Evolutionary conservation across 2,888 invertebrate genomes (phyloP), one percentile per base, ranked within the genome.

Genomic region (Elegia similella): DNA sequence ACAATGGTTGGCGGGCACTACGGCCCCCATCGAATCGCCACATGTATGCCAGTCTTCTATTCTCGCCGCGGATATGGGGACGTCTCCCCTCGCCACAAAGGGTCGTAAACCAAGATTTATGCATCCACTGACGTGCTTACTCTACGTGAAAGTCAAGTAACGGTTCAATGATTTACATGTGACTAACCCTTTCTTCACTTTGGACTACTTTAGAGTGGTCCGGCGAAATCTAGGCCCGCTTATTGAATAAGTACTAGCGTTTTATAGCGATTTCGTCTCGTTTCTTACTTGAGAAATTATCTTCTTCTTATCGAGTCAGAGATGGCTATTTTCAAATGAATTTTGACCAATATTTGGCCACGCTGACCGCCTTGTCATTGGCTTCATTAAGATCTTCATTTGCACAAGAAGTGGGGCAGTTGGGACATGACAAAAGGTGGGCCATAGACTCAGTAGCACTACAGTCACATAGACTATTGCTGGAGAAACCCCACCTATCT

Each of bases 21-120:
- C 23, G 23, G 23, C 23, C 23, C 23, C 23, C 23, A 23, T 46
- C 46, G 8, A 13, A 13, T 12, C 6, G n/a, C 30, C 48, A 48
- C 48, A 48, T 48, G 48, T 32, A 13, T 12, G 23, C 23, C 23
- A 23, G 46, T n/a, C 38, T 38, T 38, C 46, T 46, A 46, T 46
- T 32, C 48, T 32, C 5, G 29, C 48, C 48, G 13, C 48, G 48
- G 48, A 48, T 47, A 47, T 10, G 48, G 32, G 48, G 48, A 48
- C 32, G 48, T 48, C 38, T 38, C 48, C 48, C 48, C 48, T 48
- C 32, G 32, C 48, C 48, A 48, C 48, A 48, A 30, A 38, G 38
- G 38, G 32, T 48, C 48, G 48, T 48, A 48, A 48, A 46, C 16
- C 46, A 46, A 2, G 23, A 48, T 32, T 48, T 48, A 48, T 48